Conservation (phyloP, 1,140 invertebrate genomes). For the Formica selysi region DNA sequence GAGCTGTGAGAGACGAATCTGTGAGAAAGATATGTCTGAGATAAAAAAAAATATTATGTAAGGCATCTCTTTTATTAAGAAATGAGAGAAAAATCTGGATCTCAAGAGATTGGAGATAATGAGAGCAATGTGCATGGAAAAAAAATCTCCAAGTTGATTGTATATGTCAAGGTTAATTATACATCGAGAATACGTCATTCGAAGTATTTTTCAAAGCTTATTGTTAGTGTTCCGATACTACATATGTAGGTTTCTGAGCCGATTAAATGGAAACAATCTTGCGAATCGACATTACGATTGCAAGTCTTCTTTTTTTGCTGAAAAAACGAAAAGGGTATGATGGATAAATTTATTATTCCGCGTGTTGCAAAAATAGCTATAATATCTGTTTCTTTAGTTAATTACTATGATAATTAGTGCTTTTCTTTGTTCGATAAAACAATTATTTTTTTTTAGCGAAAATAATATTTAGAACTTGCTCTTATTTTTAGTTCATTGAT, state of each 20-base stretch:
- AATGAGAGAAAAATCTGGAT: background rate
- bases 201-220: slow-evolving; percentile 54
- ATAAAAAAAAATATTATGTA: too few species aligned
- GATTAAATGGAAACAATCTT: slow-evolving; percentile 73
- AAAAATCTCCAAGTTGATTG: background rate
- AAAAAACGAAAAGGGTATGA: background rate
- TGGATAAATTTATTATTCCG: background rate
- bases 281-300: slow-evolving; percentile 43
- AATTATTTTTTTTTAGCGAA: background rate
- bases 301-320: slow-evolving; percentile 75
- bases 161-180: slow-evolving; percentile 42
- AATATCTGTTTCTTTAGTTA: too few species aligned
- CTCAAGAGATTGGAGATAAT: background rate
- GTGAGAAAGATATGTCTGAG: too few species aligned
- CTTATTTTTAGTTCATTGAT: background rate
- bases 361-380: background rate
- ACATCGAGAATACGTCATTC: slow-evolving; percentile 31
- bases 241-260: slow-evolving; percentile 77
- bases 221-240: slow-evolving; percentile 41
- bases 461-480: background rate
- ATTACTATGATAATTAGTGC: too few species aligned
- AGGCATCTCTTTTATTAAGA: background rate
- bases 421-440: background rate
- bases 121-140: background rate
- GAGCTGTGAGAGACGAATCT: background rate